These are phyloP conservation scores for Sylvilagus floridanus DNA, from an alignment of 2,797 vertebrate genomes.

Conservation along the genomic window DNA sequence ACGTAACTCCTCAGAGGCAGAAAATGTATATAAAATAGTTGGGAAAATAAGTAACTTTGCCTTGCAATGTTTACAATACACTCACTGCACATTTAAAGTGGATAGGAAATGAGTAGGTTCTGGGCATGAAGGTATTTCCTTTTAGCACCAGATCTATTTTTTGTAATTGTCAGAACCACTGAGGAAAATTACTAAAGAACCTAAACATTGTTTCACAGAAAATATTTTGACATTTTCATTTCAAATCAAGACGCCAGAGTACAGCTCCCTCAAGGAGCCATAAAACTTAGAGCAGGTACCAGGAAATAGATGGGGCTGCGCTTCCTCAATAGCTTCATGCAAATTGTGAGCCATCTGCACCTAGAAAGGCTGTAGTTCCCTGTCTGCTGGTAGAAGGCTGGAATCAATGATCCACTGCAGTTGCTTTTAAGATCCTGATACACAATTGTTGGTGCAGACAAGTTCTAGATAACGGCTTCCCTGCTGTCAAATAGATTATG, in stretches of 20 bases:
- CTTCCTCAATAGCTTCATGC: not conserved
- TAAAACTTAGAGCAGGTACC: not conserved
- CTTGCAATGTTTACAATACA: not conserved
- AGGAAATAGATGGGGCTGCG: not conserved
- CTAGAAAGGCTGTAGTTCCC: rapidly evolving
- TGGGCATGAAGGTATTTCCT: not conserved
- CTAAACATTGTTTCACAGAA: not conserved
- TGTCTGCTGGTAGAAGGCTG: not conserved
- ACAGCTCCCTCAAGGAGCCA: constrained; percentile 24
- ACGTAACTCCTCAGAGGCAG: not conserved
- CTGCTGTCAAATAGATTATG: not conserved
- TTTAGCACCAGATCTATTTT: not conserved
- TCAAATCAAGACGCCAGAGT: constrained; percentile 17
- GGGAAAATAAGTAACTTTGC: not conserved
- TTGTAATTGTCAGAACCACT: constrained; percentile 58
- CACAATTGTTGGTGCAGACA: rapidly evolving
- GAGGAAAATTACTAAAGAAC: not conserved
- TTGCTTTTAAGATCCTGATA: not conserved
- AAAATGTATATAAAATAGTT: not conserved
- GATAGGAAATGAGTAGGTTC: not conserved
- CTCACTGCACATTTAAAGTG: rapidly evolving
- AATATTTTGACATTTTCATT: constrained; percentile 57
- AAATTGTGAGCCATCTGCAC: not conserved
- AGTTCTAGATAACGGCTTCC: not conserved
- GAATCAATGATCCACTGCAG: not conserved